Conservation (phyloP, 2,888 invertebrate species). For the Hirtodrosophila alboralis region DNA sequence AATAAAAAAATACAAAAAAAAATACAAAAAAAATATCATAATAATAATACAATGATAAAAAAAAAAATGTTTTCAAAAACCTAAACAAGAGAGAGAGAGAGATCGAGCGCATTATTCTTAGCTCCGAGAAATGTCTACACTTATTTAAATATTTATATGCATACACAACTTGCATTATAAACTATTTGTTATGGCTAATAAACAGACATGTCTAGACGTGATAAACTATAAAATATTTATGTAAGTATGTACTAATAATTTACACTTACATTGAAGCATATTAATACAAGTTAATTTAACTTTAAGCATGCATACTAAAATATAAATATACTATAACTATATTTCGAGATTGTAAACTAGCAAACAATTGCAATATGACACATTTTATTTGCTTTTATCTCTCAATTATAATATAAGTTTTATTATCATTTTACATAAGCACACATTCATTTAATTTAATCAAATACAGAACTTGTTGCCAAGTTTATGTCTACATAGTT, state of each 20-base stretch:
- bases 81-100: too few species aligned
- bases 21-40: conserved; percentile 8
- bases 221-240: conserved; percentile 61
- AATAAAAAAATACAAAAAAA: conserved; percentile 31
- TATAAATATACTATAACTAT: background rate
- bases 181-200: conserved; percentile 42
- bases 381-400: conserved; percentile 11
- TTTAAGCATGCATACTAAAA: background rate
- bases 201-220: conserved; percentile 68
- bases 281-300: conserved; percentile 23
- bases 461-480: conserved; percentile 12
- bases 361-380: conserved; percentile 23
- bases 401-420: too few species aligned
- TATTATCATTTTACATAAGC: conserved; percentile 19
- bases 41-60: too few species aligned
- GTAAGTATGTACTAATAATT: conserved; percentile 15
- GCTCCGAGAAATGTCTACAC: background rate
- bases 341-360: background rate
- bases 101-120: conserved; percentile 20
- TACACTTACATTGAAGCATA: conserved; percentile 20
- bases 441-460: conserved; percentile 21
- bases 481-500: conserved; percentile 5
- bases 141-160: conserved; percentile 3
- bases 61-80: too few species aligned
- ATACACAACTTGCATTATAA: conserved; percentile 22